phyloP scores from a whole-genome alignment of 2,113 vertebrate genomes.

The Sphaerodactylus townsendi region DNA sequence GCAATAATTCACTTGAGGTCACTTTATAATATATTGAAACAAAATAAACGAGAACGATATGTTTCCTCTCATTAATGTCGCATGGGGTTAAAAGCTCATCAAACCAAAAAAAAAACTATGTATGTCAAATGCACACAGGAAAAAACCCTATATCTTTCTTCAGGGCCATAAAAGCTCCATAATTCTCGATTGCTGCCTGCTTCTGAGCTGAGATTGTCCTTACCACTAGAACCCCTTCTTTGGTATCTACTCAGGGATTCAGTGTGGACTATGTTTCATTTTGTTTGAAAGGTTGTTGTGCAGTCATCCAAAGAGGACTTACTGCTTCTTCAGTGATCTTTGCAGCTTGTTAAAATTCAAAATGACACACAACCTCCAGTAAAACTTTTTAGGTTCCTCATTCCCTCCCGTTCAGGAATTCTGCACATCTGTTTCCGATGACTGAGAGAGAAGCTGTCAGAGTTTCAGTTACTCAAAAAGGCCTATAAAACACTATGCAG shows the following conservation, averaged over 20 bases:
- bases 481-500: constrained; percentile 57
- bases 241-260: neutral
- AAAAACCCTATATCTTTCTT: neutral
- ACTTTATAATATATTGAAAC: constrained; percentile 45
- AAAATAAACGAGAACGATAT: constrained; percentile 57
- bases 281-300: neutral
- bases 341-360: constrained; percentile 37
- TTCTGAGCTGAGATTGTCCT: neutral
- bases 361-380: neutral
- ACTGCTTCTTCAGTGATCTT: neutral
- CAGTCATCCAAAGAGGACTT: constrained; percentile 4
- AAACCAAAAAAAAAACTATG: constrained; percentile 31
- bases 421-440: constrained; percentile 66
- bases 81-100: constrained; percentile 42
- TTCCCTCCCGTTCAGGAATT: constrained; percentile 35
- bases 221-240: neutral
- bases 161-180: neutral
- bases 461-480: constrained; percentile 61
- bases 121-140: constrained; percentile 2
- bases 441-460: constrained; percentile 58
- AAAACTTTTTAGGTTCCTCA: constrained; percentile 18
- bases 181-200: neutral
- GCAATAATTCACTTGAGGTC: constrained; percentile 13
- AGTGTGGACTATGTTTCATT: neutral
- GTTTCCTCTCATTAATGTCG: constrained; percentile 60